Evolutionary conservation across 2,797 vertebrate genomes (phyloP).

Genomic region (Myripristis murdjan): DNA sequence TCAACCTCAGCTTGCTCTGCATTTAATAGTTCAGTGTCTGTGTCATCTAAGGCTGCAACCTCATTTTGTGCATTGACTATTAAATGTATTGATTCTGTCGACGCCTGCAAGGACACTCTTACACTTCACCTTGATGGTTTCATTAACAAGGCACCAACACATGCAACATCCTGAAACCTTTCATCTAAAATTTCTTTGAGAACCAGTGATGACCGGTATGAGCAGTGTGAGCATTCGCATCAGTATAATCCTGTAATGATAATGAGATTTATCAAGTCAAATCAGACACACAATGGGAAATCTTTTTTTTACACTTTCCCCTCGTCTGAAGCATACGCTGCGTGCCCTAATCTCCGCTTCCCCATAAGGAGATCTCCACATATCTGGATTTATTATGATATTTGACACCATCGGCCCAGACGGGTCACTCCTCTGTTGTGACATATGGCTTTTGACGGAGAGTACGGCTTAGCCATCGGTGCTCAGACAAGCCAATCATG

Average conservation of each 20-base stretch:
- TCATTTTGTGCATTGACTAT: neutral
- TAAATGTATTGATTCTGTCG: neutral
- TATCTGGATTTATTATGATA: constrained; percentile 40
- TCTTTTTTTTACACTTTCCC: constrained; percentile 72
- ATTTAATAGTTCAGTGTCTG: neutral
- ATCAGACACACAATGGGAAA: constrained; percentile 25
- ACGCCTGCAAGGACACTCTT: neutral
- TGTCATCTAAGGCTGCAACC: neutral
- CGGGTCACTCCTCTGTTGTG: constrained; percentile 67
- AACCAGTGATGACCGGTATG: neutral
- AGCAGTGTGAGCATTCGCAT: neutral
- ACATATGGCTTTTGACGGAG: constrained; percentile 86
- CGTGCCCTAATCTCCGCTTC: constrained; percentile 65
- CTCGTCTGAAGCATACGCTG: constrained; percentile 60
- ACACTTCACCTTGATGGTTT: neutral
- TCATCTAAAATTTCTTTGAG: neutral
- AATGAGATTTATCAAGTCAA: constrained; percentile 53
- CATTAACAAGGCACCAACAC: neutral
- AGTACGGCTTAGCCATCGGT: constrained; percentile 52
- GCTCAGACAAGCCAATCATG: constrained; percentile 79
- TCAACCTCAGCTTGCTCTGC: neutral
- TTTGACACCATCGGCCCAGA: constrained; percentile 55
- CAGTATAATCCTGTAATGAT: constrained; percentile 36
- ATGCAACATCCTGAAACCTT: neutral
- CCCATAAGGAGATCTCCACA: constrained; percentile 52